Percentiles rank a stretch among this genome's conserved stretches.
Evolutionary conservation across 2,113 vertebrate species (phyloP).

Genomic region (Regulus satrapa): DNA sequence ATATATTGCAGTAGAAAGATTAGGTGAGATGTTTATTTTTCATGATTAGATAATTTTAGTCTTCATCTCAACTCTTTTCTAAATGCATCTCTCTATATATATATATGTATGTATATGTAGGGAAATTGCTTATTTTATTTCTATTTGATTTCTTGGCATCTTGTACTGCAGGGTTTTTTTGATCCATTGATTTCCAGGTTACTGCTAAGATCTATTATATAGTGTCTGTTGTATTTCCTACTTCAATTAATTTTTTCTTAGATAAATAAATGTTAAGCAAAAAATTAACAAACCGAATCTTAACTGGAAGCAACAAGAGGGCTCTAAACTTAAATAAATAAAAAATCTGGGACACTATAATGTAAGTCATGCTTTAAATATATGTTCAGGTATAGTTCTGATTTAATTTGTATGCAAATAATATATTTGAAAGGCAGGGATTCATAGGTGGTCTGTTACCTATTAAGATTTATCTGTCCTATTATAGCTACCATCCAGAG

Average conservation of each 20-base stretch:
- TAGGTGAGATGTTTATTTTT: background rate
- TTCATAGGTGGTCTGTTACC: background rate
- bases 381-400: background rate
- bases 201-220: conserved; percentile 14
- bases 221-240: background rate
- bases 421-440: background rate
- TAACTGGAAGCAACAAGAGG: conserved; percentile 7
- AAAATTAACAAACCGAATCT: background rate
- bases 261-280: conserved; percentile 36
- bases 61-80: background rate
- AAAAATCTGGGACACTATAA: background rate
- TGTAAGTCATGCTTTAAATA: background rate
- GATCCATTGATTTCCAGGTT: background rate
- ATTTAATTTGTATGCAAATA: conserved; percentile 2
- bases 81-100: background rate
- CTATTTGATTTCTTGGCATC: background rate
- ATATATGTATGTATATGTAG: background rate
- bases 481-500: background rate
- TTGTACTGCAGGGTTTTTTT: no score
- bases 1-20: background rate
- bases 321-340: conserved; percentile 16
- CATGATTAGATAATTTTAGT: background rate
- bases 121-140: background rate
- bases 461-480: background rate
- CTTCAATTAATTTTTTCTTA: conserved; percentile 39